phyloP scores from a whole-genome alignment of 2,113 vertebrate species.

The Istiophorus platypterus region DNA sequence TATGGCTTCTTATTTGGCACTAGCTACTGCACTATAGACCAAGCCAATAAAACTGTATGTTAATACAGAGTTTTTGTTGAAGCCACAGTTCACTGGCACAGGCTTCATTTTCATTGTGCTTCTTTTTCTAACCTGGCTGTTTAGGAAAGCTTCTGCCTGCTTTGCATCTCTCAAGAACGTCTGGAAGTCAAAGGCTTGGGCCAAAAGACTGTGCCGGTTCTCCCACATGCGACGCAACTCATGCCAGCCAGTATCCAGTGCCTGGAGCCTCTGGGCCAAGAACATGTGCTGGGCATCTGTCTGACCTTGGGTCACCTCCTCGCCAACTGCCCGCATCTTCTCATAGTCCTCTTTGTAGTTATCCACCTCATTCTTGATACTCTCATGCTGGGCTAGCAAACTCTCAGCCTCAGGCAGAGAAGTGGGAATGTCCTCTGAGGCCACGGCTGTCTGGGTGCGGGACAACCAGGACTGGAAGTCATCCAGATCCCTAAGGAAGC shows the following conservation, averaged over 20 bases:
- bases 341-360: slow-evolving; percentile 92
- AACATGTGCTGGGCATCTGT: slow-evolving; percentile 92
- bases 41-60: not conserved
- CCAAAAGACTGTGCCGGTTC: slow-evolving; percentile 90
- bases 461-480: slow-evolving; percentile 95
- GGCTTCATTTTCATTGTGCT: not conserved
- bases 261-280: slow-evolving; percentile 91
- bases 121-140: slow-evolving; percentile 88
- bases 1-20: not conserved
- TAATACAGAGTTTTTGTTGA: slow-evolving; percentile 4
- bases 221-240: slow-evolving; percentile 96
- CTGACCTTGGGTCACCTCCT: slow-evolving; percentile 91
- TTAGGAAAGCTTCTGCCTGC: slow-evolving; percentile 93
- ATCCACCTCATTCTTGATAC: slow-evolving; percentile 93
- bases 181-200: slow-evolving; percentile 92
- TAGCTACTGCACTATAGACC: not conserved
- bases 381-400: slow-evolving; percentile 90
- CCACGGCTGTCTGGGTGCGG: slow-evolving; percentile 91
- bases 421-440: slow-evolving; percentile 92
- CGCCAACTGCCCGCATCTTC: slow-evolving; percentile 88
- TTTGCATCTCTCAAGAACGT: slow-evolving; percentile 92
- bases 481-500: slow-evolving; percentile 92
- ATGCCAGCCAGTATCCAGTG: slow-evolving; percentile 93
- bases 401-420: slow-evolving; percentile 90
- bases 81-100: not conserved